phyloP scores from a whole-genome alignment of 1,140 invertebrate genomes.

The Aleiodes sp. region DNA sequence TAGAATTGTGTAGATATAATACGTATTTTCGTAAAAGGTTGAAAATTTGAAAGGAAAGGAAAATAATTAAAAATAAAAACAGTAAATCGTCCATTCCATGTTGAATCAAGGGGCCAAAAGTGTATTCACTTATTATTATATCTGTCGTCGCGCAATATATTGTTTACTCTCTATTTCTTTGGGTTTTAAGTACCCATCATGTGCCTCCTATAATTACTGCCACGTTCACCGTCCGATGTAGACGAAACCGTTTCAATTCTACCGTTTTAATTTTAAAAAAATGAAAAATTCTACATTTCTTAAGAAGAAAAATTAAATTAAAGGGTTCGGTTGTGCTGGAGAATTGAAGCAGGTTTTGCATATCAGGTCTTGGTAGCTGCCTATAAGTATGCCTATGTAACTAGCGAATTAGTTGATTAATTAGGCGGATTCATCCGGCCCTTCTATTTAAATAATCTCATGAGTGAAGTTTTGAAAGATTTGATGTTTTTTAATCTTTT shows the following conservation, averaged over 20 bases:
- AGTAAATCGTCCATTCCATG: slow-evolving; percentile 30
- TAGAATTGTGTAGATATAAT: slow-evolving; percentile 37
- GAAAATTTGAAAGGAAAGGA: not conserved
- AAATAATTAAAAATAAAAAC: slow-evolving; percentile 6
- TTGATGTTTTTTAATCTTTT: too few relatives aligned
- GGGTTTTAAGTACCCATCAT: not conserved
- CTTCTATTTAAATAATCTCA: too few relatives aligned
- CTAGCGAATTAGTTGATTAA: not conserved
- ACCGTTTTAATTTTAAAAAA: too few relatives aligned
- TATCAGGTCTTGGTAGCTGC: too few relatives aligned
- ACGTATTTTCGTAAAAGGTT: slow-evolving; percentile 14
- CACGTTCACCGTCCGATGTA: not conserved
- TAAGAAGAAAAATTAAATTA: too few relatives aligned
- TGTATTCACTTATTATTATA: not conserved
- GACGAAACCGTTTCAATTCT: not conserved
- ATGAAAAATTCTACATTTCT: too few relatives aligned
- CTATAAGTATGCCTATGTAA: not conserved
- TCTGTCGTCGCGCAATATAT: slow-evolving; percentile 4
- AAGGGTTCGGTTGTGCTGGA: too few relatives aligned
- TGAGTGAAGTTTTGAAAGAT: not conserved
- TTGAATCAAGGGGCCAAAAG: slow-evolving; percentile 18
- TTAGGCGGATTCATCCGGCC: not conserved
- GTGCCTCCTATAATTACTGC: slow-evolving; percentile 10
- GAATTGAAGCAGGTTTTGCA: not conserved
- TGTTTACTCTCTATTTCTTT: not conserved